Evolutionary conservation across 2,888 invertebrate species (phyloP).

Genomic region (Eupithecia abbreviata): DNA sequence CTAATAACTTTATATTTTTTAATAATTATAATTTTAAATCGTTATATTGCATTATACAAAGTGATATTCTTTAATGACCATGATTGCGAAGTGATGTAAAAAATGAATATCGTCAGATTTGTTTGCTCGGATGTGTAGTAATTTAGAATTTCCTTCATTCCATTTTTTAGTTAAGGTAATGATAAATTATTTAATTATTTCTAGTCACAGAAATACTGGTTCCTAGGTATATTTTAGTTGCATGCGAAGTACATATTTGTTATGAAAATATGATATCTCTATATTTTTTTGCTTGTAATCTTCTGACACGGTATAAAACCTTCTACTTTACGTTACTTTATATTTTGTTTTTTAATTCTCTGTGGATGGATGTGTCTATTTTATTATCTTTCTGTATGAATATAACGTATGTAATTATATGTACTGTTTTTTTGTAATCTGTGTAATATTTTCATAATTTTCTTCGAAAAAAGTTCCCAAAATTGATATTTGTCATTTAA

Average conservation of each 20-base stretch:
- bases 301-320: too few species aligned
- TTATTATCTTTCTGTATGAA: background rate
- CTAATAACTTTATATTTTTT: background rate
- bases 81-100: background rate
- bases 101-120: slow-evolving; percentile 20
- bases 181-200: slow-evolving; percentile 54
- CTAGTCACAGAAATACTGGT: slow-evolving; percentile 77
- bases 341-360: background rate
- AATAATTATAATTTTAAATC: background rate
- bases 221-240: slow-evolving; percentile 57
- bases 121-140: slow-evolving; percentile 53
- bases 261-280: slow-evolving; percentile 9
- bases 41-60: background rate
- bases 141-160: slow-evolving; percentile 53
- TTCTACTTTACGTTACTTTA: too few species aligned
- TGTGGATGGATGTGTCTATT: background rate
- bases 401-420: background rate
- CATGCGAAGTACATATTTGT: slow-evolving; percentile 22
- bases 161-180: slow-evolving; percentile 45
- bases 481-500: background rate
- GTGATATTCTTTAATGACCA: background rate
- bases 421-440: background rate
- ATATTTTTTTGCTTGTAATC: too few species aligned
- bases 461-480: background rate
- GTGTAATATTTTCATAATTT: background rate